Evolutionary conservation across 2,888 invertebrate genomes (phyloP), one percentile per base, ranked within the genome.

Genomic region (Trichopoda pennipes): DNA sequence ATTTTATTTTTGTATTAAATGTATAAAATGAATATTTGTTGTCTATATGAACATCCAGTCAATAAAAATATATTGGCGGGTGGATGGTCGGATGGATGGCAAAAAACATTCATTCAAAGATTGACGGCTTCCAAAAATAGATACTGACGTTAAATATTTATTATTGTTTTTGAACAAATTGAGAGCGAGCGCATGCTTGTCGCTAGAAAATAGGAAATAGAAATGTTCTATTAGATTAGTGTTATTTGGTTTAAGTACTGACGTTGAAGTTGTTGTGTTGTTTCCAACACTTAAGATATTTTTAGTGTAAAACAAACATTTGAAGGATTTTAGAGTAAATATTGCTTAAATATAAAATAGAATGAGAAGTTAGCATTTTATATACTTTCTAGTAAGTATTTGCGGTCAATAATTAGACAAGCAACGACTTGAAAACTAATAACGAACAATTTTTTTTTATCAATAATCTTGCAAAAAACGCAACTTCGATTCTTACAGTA

Each of bases 71-170:
- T 2, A 38, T 38, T 38, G 10, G 38, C 38, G 38, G 38, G 38
- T 38, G 12, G 12, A 38, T 12, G 38, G 10, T 12, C n/a, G 42
- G 14, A 23, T 21, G 21, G 35, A 21, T 21, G 16, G 16, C 8
- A 12, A 17, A n/a, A 17, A 9, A 44, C 44, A 44, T 16, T 14
- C 44, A 44, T 38, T 55, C 60, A 44, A 42, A 55, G 32, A 17
- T 58, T 66, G 74, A 75, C 51, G 49, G 19, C 49, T 51, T 58
- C 61, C 66, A 44, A 81, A 75, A 81, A 76, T 72, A 70, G 53
- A 76, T 73, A 73, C 76, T 81, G 68, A 77, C 68, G 73, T 73
- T 73, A 56, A 81, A 80, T 80, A 56, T 66, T 73, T 79, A 68
- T 73, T 79, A 47, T 73, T 68, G 44, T 44, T 69, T 10, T 60